phyloP scores from a whole-genome alignment of 2,113 vertebrate genomes.

The Ophthalmolycus amberensis region DNA sequence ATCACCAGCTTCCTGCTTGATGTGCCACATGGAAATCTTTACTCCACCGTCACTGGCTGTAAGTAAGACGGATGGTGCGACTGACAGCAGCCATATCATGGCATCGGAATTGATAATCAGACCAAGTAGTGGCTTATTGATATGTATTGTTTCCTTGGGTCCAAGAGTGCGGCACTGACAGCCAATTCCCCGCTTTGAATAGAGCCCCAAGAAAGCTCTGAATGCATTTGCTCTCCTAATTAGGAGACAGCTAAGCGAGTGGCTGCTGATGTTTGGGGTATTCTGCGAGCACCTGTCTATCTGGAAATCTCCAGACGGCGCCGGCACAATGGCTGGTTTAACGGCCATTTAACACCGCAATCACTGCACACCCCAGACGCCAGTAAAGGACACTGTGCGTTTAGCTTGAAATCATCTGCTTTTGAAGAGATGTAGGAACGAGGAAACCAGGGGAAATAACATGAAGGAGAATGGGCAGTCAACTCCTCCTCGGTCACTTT shows the following conservation, averaged over 20 bases:
- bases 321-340: conserved; percentile 71
- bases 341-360: conserved; percentile 72
- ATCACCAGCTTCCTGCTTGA: conserved; percentile 73
- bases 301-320: conserved; percentile 72
- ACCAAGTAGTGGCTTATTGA: conserved; percentile 49
- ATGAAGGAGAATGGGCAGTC: conserved; percentile 54
- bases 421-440: conserved; percentile 56
- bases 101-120: conserved; percentile 55
- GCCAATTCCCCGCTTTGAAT: conserved; percentile 45
- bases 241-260: conserved; percentile 64
- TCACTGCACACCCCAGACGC: conserved; percentile 60
- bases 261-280: conserved; percentile 47
- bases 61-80: conserved; percentile 60
- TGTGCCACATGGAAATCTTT: conserved; percentile 70
- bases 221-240: conserved; percentile 69
- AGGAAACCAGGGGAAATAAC: conserved; percentile 46
- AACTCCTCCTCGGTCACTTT: conserved; percentile 46
- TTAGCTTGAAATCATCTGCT: conserved; percentile 61
- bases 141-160: conserved; percentile 44
- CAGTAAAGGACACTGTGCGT: conserved; percentile 61
- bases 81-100: conserved; percentile 39
- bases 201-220: conserved; percentile 40
- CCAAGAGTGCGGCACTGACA: conserved; percentile 26
- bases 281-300: conserved; percentile 71
- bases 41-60: conserved; percentile 52